Evolutionary conservation across 2,797 vertebrate species (phyloP), one percentile per base, ranked within the genome.

Genomic region (Glossophaga mutica): DNA sequence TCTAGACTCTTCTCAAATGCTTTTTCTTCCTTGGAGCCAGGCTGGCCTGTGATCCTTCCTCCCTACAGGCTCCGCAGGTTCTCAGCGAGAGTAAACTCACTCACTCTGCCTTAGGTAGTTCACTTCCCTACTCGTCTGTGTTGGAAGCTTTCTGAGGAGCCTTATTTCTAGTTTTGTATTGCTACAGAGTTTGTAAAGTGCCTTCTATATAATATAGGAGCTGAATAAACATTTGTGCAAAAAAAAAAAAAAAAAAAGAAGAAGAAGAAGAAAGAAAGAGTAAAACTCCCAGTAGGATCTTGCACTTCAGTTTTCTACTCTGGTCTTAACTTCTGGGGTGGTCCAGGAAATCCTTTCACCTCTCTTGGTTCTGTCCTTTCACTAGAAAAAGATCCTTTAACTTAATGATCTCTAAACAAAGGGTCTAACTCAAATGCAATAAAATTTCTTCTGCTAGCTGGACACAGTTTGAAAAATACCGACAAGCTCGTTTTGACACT

Each of bases 391-490:
- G 37, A 81, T 67, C 48, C 79, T 81, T 90, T 84, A 67, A 84
- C 24, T 32, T 78, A n/a, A 85, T 96, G 18, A 10, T 83, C 78
- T 87, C 88, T 94, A 90, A 82, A 84, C 6, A 82, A 90, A 85
- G 9, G 92, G n/a, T 76, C 78, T 67, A 78, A 87, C 24, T 82
- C 48, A 96, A 89, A 92, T 29, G 46, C 57, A 92, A 76, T 89
- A 24, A 77, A 44, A 93, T 94, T 92, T 96, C 62, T 90, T 90
- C 48, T 90, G n/a, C 55, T 94, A 82, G 34, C 24, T 90, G 86
- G 94, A 95, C 93, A 95, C 73, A 96, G 93, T 97, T 76, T 83
- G 83, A 91, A 90, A 97, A 95, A 44, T 34, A 65, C 79, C 85
- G 88, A 94, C 87, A 94, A 81, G 79, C 5, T 91, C 24, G 14